Base-by-base conservation (phyloP, 2,113 vertebrate species). In the Gallinago paraguaiae region DNA sequence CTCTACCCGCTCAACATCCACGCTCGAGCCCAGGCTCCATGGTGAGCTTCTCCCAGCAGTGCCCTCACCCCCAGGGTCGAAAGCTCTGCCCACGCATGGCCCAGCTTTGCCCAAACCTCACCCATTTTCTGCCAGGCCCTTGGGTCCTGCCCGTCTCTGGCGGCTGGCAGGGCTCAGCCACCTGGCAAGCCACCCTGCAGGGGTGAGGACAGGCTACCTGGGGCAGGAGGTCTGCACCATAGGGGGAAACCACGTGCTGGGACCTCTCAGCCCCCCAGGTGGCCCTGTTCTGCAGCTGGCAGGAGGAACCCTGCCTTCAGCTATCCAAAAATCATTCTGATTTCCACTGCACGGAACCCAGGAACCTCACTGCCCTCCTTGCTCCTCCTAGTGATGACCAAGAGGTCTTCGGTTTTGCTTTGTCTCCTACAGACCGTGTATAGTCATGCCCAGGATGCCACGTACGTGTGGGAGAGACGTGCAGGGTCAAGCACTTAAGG, bases 381-480 rank as follows among this genome's bases (percentile, higher is more conserved):
- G 7, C 53, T 54, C 60, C 33, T 61, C 46, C 28, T 41, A 51
- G 33, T 1, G 8, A 43, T 10, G 43, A 78, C 17, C 57, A 48
- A 27, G 63, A 57, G 71, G 45, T 31, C 25, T 53, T 33, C 23
- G 50, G 22, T 88, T 89, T 59, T 43, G 59, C 39, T 87, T 56
- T 57, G 60, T 15, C 35, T 37, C 51, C 53, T 70, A 11, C 0
- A 43, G 41, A 25, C 51, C 31, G 17, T 30, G 3, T 1, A 6
- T 14, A 54, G 45, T 35, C 28, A n/a, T 3, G 27, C 28, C 37
- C 37, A 35, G 27, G 68, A 30, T 17, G 35, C 20, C 67, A 19
- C 1, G 1, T 8, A 33, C 0, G 0, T 7, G 41, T 60, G 74
- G 35, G 53, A 60, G 20, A 54, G 22, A 61, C 1, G 0, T 27